phyloP scores from a whole-genome alignment of 1,140 invertebrate genomes.

The Mercenaria mercenaria region DNA sequence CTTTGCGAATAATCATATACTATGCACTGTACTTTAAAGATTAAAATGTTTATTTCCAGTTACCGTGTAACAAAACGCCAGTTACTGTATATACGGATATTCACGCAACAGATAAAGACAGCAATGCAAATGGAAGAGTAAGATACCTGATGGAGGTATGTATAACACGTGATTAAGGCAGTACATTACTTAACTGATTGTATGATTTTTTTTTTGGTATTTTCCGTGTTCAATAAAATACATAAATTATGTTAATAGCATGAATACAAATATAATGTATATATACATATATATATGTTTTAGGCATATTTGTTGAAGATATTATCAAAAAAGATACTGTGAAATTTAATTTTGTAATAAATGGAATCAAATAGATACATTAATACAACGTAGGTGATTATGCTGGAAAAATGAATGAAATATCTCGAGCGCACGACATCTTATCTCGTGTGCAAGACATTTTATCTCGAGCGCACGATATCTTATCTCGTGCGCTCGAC shows the following conservation, averaged over 20 bases:
- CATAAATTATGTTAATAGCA: background rate
- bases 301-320: background rate
- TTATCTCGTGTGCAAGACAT: no score
- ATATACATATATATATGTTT: background rate
- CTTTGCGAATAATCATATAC: background rate
- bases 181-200: no score
- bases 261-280: background rate
- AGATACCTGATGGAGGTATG: conserved; percentile 26
- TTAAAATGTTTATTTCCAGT: background rate
- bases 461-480: no score
- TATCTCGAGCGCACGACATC: no score
- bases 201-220: no score
- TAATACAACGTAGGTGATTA: no score
- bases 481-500: no score
- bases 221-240: background rate
- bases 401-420: no score
- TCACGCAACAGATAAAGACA: background rate
- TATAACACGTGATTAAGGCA: no score
- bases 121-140: background rate
- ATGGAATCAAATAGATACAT: no score
- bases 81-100: background rate
- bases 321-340: background rate
- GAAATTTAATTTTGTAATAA: no score
- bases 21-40: background rate
- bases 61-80: background rate